Percentiles rank a stretch among this genome's conserved stretches.
phyloP scores from a whole-genome alignment of 2,113 vertebrate genomes.

The Melozone crissalis region DNA sequence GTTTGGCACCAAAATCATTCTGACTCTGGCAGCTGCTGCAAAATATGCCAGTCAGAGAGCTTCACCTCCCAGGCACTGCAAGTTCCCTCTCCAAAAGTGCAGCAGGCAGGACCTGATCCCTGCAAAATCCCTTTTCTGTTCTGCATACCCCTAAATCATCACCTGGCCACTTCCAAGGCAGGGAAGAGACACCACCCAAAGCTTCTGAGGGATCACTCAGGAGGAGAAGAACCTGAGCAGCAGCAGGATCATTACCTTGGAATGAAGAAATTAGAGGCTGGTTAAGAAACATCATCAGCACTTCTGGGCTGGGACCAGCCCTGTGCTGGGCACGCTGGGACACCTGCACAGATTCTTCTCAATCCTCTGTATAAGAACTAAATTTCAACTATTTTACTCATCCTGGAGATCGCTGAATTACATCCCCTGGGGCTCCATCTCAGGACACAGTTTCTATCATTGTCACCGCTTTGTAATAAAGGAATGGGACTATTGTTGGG shows the following conservation, averaged over 20 bases:
- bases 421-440: not conserved
- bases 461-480: not conserved
- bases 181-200: not conserved
- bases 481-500: not conserved
- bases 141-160: not conserved
- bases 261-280: not conserved
- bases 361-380: not conserved
- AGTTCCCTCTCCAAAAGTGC: not conserved
- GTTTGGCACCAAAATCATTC: not conserved
- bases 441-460: not conserved
- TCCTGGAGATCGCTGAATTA: not conserved
- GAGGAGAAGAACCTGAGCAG: not conserved
- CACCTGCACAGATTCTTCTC: not conserved
- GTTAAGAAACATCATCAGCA: not conserved
- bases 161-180: not conserved
- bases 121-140: not conserved
- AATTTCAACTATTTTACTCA: not conserved
- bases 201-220: not conserved
- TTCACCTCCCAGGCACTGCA: not conserved
- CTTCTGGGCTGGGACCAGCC: not conserved
- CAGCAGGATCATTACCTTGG: not conserved
- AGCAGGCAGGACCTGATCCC: not conserved
- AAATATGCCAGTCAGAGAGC: slow-evolving; percentile 13
- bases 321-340: not conserved
- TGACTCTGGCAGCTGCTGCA: slow-evolving; percentile 19